Evolutionary conservation across 2,797 vertebrate species (phyloP).

Genomic region (Gymnothorax reevesii): DNA sequence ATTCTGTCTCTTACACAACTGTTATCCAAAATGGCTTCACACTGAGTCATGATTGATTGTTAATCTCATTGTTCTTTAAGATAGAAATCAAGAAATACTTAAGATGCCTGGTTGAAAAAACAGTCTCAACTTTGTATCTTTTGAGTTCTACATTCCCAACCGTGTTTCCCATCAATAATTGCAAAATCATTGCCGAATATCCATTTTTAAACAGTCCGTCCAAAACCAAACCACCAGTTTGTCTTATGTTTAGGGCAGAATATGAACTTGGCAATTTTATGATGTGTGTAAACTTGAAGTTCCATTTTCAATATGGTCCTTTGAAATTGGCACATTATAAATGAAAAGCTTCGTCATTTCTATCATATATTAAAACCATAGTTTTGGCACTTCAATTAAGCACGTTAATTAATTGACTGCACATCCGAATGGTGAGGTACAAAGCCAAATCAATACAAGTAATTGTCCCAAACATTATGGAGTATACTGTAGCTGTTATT

Average conservation of each 20-base stretch:
- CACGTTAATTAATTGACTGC: too few species aligned
- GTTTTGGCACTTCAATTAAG: too few species aligned
- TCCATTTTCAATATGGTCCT: too few species aligned
- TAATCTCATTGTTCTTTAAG: neutral
- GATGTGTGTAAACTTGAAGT: too few species aligned
- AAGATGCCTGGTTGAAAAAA: neutral
- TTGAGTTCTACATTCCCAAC: neutral
- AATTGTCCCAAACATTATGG: too few species aligned
- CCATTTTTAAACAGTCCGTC: neutral
- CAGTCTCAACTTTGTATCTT: neutral
- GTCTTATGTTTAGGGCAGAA: too few species aligned
- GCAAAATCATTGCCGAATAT: neutral
- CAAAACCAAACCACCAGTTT: neutral
- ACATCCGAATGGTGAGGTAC: too few species aligned
- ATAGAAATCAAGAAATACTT: constrained; percentile 7
- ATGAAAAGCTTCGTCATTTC: too few species aligned
- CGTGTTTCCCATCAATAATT: neutral
- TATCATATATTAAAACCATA: too few species aligned
- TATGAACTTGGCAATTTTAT: too few species aligned
- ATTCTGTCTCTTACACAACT: neutral
- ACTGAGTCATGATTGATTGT: constrained; percentile 1
- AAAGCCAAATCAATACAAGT: too few species aligned
- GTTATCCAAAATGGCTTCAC: constrained; percentile 7
- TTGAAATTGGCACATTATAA: too few species aligned
- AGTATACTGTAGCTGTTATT: neutral